These are phyloP conservation scores for Lontra canadensis DNA, from an alignment of 2,113 vertebrate species.

Conservation along the genomic window DNA sequence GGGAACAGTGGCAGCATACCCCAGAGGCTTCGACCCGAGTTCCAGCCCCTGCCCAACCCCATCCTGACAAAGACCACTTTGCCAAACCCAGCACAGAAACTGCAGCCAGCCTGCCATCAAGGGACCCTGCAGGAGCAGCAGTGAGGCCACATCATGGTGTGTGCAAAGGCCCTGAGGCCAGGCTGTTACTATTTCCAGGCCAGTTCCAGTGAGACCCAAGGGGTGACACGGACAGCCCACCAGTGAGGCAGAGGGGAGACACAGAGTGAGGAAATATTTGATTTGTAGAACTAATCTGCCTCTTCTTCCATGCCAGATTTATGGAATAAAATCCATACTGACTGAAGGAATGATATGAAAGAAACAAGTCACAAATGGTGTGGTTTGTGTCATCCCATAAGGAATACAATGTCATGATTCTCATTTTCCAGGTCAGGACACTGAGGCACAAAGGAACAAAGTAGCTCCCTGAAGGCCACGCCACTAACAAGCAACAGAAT, in stretches of 20 bases:
- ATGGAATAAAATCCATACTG: neutral
- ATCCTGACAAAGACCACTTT: neutral
- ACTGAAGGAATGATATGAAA: neutral
- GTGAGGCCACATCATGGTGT: neutral
- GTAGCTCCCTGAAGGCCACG: neutral
- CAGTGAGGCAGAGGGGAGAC: neutral
- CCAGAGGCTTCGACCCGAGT: neutral
- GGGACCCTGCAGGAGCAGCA: neutral
- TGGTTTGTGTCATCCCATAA: neutral
- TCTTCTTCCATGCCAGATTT: neutral
- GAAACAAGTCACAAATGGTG: neutral
- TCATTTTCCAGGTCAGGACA: neutral
- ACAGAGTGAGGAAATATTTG: neutral
- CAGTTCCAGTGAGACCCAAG: neutral
- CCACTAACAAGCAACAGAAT: neutral
- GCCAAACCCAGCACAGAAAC: neutral
- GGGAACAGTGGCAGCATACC: fast-evolving
- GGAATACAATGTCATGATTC: neutral
- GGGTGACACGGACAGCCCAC: fast-evolving
- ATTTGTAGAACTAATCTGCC: neutral
- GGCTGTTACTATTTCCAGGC: neutral
- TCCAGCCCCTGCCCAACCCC: neutral
- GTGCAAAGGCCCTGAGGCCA: neutral
- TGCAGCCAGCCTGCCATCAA: neutral
- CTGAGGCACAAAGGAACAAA: neutral